phyloP scores from a whole-genome alignment of 2,113 vertebrate species.

The Rhizomys pruinosus region DNA sequence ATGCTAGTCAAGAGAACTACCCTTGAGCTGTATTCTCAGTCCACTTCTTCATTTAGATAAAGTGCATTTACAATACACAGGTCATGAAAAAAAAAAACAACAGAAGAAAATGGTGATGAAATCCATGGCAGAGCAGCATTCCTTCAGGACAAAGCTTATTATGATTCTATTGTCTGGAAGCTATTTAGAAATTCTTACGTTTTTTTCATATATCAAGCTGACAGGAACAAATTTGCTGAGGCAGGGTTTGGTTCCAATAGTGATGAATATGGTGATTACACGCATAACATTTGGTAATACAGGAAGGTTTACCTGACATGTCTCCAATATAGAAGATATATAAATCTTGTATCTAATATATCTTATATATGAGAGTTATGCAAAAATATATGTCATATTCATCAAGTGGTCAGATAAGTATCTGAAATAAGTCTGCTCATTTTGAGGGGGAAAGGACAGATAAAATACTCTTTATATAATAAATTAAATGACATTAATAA shows the following conservation, averaged over 20 bases:
- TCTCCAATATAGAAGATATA: too few species aligned
- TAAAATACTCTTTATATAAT: neutral
- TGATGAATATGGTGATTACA: neutral
- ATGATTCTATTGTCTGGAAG: neutral
- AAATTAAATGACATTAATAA: constrained; percentile 5
- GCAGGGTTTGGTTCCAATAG: neutral
- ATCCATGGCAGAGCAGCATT: neutral
- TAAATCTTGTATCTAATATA: too few species aligned
- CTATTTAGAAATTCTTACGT: neutral
- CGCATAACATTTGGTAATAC: rapidly evolving
- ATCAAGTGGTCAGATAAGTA: neutral
- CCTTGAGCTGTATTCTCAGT: neutral
- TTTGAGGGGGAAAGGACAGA: neutral
- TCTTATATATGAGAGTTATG: too few species aligned
- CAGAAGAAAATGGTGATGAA: neutral
- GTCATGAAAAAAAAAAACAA: neutral
- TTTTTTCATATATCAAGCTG: neutral
- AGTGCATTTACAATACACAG: neutral
- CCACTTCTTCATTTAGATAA: neutral
- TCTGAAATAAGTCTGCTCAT: neutral
- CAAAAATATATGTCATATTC: neutral
- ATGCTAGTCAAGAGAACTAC: rapidly evolving
- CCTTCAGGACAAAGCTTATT: neutral
- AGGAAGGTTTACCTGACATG: neutral
- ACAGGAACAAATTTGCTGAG: neutral